Evolutionary conservation across 2,113 vertebrate species (phyloP).

Genomic region (Laterallus jamaicensis): DNA sequence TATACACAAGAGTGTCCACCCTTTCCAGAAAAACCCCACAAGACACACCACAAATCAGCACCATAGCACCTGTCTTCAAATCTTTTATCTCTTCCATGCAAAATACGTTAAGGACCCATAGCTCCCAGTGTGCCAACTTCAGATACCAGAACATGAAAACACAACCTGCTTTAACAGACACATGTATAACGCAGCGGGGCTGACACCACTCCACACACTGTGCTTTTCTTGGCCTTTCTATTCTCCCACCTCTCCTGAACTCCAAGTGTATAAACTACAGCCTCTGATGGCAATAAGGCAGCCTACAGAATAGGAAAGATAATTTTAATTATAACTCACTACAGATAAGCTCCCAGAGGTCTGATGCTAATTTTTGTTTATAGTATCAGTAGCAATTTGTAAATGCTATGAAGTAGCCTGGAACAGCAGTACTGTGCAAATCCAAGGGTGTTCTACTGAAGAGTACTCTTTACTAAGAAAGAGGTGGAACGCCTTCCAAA

Average conservation of each 20-base stretch:
- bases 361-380: not conserved
- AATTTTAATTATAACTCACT: not conserved
- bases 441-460: not conserved
- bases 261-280: not conserved
- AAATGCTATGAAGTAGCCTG: not conserved
- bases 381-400: not conserved
- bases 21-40: not conserved
- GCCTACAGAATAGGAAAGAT: not conserved
- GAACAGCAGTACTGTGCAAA: not conserved
- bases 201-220: not conserved
- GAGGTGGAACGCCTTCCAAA: not conserved
- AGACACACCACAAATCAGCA: not conserved
- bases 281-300: not conserved
- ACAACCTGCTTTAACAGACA: not conserved
- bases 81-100: not conserved
- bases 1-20: not conserved
- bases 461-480: not conserved
- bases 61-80: not conserved
- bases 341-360: not conserved
- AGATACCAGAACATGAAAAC: not conserved
- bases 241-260: not conserved
- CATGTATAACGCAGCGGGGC: not conserved
- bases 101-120: not conserved
- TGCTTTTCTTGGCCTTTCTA: not conserved
- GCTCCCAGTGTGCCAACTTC: not conserved